phyloP scores from a whole-genome alignment of 35 echinoderm and acorn worm genomes.

The Lytechinus pictus region DNA sequence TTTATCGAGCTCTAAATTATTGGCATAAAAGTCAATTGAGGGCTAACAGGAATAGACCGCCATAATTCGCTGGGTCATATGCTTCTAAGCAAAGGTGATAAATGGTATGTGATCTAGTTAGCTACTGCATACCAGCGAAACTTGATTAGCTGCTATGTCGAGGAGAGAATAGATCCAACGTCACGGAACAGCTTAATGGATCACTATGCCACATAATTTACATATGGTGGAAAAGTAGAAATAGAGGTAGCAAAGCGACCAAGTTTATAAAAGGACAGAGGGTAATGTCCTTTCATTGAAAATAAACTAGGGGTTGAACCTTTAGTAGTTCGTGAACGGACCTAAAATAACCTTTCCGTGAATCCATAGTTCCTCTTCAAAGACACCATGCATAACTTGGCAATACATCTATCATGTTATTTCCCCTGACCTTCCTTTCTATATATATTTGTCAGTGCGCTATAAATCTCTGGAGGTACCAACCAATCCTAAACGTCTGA shows the following conservation, averaged over 20 bases:
- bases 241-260: no score
- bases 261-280: no score
- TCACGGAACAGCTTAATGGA: background rate
- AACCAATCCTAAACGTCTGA: background rate
- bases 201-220: no score
- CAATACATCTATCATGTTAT: background rate
- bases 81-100: background rate
- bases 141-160: background rate
- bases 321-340: no score
- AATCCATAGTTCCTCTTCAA: background rate
- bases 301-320: no score
- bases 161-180: background rate
- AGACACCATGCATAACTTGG: background rate
- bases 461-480: background rate
- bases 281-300: no score
- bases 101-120: slow-evolving; percentile 3
- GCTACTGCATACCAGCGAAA: background rate
- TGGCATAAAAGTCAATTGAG: background rate
- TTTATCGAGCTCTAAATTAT: background rate
- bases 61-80: background rate
- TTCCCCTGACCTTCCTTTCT: background rate
- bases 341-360: background rate
- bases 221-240: no score
- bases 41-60: background rate
- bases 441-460: background rate